Base-by-base conservation (phyloP, 1,140 invertebrate species). In the Uloborus diversus region DNA sequence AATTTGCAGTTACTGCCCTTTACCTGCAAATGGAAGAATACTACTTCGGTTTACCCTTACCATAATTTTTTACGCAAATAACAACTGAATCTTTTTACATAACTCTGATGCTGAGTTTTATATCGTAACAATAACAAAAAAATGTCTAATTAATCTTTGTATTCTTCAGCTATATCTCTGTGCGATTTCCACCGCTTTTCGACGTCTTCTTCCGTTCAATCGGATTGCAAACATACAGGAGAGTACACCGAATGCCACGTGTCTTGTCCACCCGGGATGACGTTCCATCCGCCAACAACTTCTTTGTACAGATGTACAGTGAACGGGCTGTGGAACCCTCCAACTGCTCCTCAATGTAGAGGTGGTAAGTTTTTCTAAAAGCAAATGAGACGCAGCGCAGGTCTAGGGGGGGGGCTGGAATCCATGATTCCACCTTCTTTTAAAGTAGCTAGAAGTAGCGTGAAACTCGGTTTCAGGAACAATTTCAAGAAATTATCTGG, bases 301-400 rank as follows among this genome's bases (percentile, higher is more conserved):
- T 35, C 68, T 2, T 4, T 73, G 2, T 68, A 47, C 51, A 69
- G 59, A 23, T 82, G 81, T 23, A 82, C 66, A 0, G 59, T 81
- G 9, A 64, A 82, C 20, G 81, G 81, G 14, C 27, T 66, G 0
- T 96, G 92, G 85, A 82, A 87, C 42, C 94, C 94, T 0, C 87
- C 88, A 14, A 91, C 91, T 0, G 87, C 94, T 66, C 94, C 94
- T 7, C 90, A 91, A 80, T 96, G 94, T 13, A 86, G 91, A 17
- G 91, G 89, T 81, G 88, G 91, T 92, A 86, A 90, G 90, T 81
- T 35, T 53, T n/a, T 14, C n/a, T n/a, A n/a, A n/a, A n/a, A n/a
- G n/a, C n/a, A n/a, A n/a, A n/a, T n/a, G n/a, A n/a, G n/a, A n/a
- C n/a, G n/a, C n/a, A n/a, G n/a, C n/a, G n/a, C n/a, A n/a, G n/a